phyloP scores from a whole-genome alignment of 2,888 invertebrate genomes.

The Thelaira solivaga region DNA sequence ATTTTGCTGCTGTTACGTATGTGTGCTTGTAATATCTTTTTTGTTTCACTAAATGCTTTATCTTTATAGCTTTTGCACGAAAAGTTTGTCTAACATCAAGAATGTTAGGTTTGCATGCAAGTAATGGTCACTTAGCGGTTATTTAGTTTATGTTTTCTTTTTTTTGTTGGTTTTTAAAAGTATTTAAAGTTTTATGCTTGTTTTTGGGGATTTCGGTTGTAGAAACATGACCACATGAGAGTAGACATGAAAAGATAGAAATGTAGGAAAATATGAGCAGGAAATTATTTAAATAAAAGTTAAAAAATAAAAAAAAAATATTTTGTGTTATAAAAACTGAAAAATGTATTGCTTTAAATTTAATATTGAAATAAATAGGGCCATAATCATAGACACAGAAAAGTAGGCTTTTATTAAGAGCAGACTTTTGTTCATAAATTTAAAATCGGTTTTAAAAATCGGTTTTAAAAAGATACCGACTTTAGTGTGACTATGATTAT shows the following conservation, averaged over 20 bases:
- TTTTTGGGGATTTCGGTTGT: not conserved
- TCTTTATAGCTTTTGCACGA: conserved; percentile 17
- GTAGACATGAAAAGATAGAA: conserved; percentile 54
- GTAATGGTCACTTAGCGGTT: conserved; percentile 65
- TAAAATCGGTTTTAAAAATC: too few species aligned
- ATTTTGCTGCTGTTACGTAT: not conserved
- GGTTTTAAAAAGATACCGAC: too few species aligned
- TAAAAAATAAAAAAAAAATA: not conserved
- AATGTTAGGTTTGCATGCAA: conserved; percentile 55
- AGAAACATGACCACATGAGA: conserved; percentile 55
- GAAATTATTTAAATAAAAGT: not conserved
- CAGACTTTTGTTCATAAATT: too few species aligned
- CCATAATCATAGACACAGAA: too few species aligned
- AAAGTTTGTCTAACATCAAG: conserved; percentile 38
- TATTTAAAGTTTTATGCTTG: conserved; percentile 42
- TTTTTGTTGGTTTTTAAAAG: conserved; percentile 37
- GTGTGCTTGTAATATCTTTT: not conserved
- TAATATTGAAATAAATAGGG: too few species aligned
- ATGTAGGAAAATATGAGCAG: not conserved
- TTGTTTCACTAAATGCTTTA: conserved; percentile 17
- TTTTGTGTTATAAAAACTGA: too few species aligned
- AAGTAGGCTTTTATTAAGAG: too few species aligned
- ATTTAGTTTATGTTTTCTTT: conserved; percentile 53
- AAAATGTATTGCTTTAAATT: too few species aligned
- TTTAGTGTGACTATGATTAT: too few species aligned